Conservation (phyloP, 2,113 vertebrate genomes). For the Dryoscopus gambensis region DNA sequence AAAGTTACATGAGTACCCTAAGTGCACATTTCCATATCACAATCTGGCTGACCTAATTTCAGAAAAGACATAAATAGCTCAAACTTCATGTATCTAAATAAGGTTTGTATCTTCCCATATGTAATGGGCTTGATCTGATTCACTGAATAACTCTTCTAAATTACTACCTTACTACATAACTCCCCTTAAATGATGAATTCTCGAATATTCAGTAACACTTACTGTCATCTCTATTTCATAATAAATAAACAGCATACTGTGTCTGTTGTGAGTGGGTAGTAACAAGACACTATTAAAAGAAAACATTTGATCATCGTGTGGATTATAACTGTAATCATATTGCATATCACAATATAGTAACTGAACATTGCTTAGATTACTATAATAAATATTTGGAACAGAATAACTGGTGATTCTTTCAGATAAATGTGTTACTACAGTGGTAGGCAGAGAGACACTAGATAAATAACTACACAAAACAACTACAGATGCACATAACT, state of each 20-base stretch:
- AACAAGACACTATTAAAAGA: neutral
- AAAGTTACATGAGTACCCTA: neutral
- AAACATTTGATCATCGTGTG: neutral
- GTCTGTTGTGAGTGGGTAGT: neutral
- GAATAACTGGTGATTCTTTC: neutral
- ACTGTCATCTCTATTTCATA: neutral
- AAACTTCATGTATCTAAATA: neutral
- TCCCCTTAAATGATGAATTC: neutral
- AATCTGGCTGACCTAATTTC: slow-evolving; percentile 12
- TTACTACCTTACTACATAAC: neutral
- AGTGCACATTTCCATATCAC: neutral
- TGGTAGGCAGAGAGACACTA: neutral
- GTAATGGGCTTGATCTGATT: neutral
- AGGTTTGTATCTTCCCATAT: neutral
- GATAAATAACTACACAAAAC: neutral
- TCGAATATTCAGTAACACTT: neutral
- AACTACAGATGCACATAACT: neutral
- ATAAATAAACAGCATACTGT: neutral
- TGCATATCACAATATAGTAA: neutral
- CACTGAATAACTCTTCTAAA: neutral
- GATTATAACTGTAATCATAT: neutral
- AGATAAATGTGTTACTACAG: neutral
- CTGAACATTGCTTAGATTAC: neutral
- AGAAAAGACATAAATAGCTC: neutral
- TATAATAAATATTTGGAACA: neutral